phyloP scores from a whole-genome alignment of 2,888 invertebrate genomes.

The Drosophila flavopinicola region DNA sequence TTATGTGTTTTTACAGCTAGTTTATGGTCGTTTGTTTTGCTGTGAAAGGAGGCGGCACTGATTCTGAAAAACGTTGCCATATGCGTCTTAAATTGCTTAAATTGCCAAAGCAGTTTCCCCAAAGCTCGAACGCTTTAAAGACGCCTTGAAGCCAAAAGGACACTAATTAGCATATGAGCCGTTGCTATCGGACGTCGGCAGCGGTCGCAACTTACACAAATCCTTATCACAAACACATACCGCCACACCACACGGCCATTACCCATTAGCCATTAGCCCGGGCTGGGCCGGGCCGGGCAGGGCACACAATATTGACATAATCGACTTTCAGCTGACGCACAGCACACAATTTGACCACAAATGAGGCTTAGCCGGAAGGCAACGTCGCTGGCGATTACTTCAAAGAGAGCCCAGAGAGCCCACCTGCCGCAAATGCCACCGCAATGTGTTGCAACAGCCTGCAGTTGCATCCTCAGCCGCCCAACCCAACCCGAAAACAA shows the following conservation, averaged over 20 bases:
- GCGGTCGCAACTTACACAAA: slow-evolving; percentile 55
- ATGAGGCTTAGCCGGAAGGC: slow-evolving; percentile 78
- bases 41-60: slow-evolving; percentile 16
- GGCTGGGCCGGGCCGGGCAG: too few species aligned
- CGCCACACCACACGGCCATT: slow-evolving; percentile 36
- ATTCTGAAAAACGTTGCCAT: slow-evolving; percentile 38
- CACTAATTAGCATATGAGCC: slow-evolving; percentile 67
- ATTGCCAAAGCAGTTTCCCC: not conserved
- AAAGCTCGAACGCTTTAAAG: slow-evolving; percentile 3
- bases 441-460: slow-evolving; percentile 19
- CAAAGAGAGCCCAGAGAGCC: slow-evolving; percentile 50
- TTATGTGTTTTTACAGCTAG: slow-evolving; percentile 60
- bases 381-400: slow-evolving; percentile 60
- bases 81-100: slow-evolving; percentile 26
- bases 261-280: too few species aligned
- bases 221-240: slow-evolving; percentile 69
- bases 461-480: slow-evolving; percentile 23
- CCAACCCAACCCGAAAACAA: slow-evolving; percentile 25
- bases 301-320: slow-evolving; percentile 77
- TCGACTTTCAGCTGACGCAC: slow-evolving; percentile 77
- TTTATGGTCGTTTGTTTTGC: slow-evolving; percentile 44
- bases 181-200: slow-evolving; percentile 25
- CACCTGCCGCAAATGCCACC: slow-evolving; percentile 34
- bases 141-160: slow-evolving; percentile 19
- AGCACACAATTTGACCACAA: slow-evolving; percentile 77